Base-by-base conservation (phyloP, 37 sponge, comb jelly and placozoan genomes). In the Ianthella basta region DNA sequence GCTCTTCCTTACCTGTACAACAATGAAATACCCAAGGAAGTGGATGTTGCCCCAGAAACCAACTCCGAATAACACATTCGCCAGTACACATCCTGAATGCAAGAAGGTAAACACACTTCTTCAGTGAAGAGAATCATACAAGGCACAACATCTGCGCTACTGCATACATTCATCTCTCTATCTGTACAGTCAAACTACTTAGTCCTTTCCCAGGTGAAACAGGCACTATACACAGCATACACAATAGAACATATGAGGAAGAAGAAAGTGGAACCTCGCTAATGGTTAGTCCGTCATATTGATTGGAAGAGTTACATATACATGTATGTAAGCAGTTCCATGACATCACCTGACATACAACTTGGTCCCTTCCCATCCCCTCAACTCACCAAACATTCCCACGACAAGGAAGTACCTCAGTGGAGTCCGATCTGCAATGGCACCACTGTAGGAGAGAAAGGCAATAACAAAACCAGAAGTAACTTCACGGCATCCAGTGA, bases 331-430 rank as follows among this genome's bases (percentile, higher is more conserved):
- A n/a, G n/a, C n/a, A n/a, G n/a, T n/a, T n/a, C n/a, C n/a, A n/a
- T n/a, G n/a, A n/a, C n/a, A n/a, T n/a, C n/a, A n/a, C n/a, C n/a
- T n/a, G n/a, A n/a, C n/a, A n/a, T n/a, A n/a, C n/a, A n/a, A n/a
- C n/a, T n/a, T n/a, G n/a, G n/a, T n/a, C n/a, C n/a, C n/a, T n/a
- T n/a, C n/a, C n/a, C n/a, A n/a, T n/a, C n/a, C n/a, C n/a, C n/a
- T n/a, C n/a, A 14, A 35, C 86, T 78, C 40, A 92, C 92, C 90
- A 18, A 95, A n/a, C 98, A 97, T 97, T 60, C 95, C 98, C 56
- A 92, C 38, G 0, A 87, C 85, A 0, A 97, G 95, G 73, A 97
- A 94, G 68, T 92, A 94, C 37, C 95, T 56, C n/a, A 97, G 84
- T 56, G 90, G 86, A 16, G 92, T 77, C 74, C 93, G 59, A 41